Base-by-base conservation (phyloP, 2,888 invertebrate species). In the Amitus sp. region DNA sequence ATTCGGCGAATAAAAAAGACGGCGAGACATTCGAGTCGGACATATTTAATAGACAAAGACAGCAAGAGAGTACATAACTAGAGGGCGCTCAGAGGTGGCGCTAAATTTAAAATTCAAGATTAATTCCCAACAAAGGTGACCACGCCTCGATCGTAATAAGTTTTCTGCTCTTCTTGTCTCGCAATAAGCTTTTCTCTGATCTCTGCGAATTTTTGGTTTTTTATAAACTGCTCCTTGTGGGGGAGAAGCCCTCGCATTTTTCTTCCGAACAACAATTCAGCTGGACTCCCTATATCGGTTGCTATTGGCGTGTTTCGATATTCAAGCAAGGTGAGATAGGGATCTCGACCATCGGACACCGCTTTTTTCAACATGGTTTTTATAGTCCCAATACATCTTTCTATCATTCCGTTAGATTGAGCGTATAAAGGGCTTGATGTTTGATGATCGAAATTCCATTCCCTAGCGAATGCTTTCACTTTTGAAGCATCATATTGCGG, bases 321-420 rank as follows among this genome's bases (percentile, higher is more conserved):
- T 47, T 68, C 68, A 19, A 70, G 43, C n/a, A 68, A 46, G n/a
- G 53, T 57, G 42, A 63, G 34, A 27, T 39, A 23, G 5, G 52
- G 13, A 60, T 68, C 67, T 46, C 50, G 55, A 13, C 51, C 53
- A 28, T 58, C 56, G 45, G 52, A 43, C 23, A 64, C 47, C 2
- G 48, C 45, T 51, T 64, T 67, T 30, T 67, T 67, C 17, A 67
- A 45, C 27, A 70, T 60, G 28, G 63, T 65, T 56, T 73, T 73
- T 12, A 65, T 57, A 2, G 63, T 65, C 37, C 62, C 61, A 12
- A 72, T 58, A 37, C 64, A 56, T 20, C 62, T 45, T 15, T 60
- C 45, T 34, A 54, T 28, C 42, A 59, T 51, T 7, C 49, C 53
- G 30, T 59, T 60, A 0, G 54, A 54, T 18, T 54, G 49, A 1